Conservation (phyloP, 2,797 vertebrate species). For the Nothura maculosa region DNA sequence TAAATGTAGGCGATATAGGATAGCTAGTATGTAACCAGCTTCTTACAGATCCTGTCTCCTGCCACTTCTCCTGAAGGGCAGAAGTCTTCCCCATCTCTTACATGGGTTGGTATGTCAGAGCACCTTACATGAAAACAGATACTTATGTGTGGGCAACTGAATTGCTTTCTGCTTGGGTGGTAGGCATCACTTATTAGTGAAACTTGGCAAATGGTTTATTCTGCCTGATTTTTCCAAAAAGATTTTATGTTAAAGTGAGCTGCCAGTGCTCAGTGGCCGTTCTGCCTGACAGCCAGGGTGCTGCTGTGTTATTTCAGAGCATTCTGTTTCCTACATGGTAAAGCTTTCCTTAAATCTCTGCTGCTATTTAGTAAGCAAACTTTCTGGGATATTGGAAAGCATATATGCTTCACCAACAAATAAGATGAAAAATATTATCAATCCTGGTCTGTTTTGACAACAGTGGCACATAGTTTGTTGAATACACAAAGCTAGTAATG, state of each 20-base stretch:
- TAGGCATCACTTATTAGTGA: background rate
- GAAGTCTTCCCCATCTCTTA: background rate
- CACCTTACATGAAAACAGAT: background rate
- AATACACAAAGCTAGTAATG: background rate
- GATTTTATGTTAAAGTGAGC: background rate
- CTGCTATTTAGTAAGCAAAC: background rate
- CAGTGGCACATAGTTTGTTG: background rate
- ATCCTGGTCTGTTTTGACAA: background rate
- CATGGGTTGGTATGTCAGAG: background rate
- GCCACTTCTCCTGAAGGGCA: background rate
- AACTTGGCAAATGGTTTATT: background rate
- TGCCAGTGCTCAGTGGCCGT: background rate
- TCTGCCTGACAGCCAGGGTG: background rate
- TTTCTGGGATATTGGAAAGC: background rate
- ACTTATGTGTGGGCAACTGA: background rate
- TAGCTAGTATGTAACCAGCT: background rate
- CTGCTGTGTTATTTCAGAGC: background rate
- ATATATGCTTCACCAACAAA: background rate
- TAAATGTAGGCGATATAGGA: background rate
- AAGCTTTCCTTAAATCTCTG: background rate
- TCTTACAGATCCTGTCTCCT: background rate
- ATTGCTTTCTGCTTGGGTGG: background rate
- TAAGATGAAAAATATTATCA: background rate
- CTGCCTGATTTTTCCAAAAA: background rate
- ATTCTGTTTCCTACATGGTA: background rate